Evolutionary conservation across 1,140 invertebrate species (phyloP).

Genomic region (Lepidotrigona ventralis): DNA sequence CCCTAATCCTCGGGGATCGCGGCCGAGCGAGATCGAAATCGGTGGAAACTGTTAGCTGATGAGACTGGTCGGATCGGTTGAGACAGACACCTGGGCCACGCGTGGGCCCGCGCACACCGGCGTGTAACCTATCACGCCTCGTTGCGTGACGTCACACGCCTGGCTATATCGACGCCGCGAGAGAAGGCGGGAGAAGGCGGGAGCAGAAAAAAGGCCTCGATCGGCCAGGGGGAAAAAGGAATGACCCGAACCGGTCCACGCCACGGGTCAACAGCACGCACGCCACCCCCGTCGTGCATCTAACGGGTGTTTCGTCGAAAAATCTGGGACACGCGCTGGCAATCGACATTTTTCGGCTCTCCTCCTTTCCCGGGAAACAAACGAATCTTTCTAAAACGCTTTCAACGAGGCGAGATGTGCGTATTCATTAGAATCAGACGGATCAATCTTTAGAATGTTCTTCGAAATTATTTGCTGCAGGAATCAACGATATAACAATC

Average conservation of each 20-base stretch:
- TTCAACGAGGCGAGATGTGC: too few species aligned
- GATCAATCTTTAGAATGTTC: too few species aligned
- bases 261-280: slow-evolving; percentile 75
- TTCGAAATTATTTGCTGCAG: too few species aligned
- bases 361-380: too few species aligned
- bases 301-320: slow-evolving; percentile 69
- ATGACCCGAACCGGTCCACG: slow-evolving; percentile 77
- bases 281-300: slow-evolving; percentile 72
- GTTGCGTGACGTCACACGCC: slow-evolving; percentile 75
- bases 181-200: slow-evolving; percentile 1
- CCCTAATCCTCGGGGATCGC: background rate
- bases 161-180: slow-evolving; percentile 56
- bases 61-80: slow-evolving; percentile 44
- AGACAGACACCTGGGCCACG: slow-evolving; percentile 53
- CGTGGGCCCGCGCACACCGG: slow-evolving; percentile 56
- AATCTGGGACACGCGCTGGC: slow-evolving; percentile 29
- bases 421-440: too few species aligned
- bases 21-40: slow-evolving; percentile 22
- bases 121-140: slow-evolving; percentile 72
- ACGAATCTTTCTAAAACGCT: too few species aligned
- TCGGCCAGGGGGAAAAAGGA: slow-evolving; percentile 51
- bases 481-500: too few species aligned
- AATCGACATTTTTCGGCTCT: too few species aligned
- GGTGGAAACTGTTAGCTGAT: slow-evolving; percentile 40
- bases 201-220: slow-evolving; percentile 56